These are phyloP conservation scores for Raphicerus campestris DNA, from an alignment of 2,113 vertebrate species.

Conservation along the genomic window DNA sequence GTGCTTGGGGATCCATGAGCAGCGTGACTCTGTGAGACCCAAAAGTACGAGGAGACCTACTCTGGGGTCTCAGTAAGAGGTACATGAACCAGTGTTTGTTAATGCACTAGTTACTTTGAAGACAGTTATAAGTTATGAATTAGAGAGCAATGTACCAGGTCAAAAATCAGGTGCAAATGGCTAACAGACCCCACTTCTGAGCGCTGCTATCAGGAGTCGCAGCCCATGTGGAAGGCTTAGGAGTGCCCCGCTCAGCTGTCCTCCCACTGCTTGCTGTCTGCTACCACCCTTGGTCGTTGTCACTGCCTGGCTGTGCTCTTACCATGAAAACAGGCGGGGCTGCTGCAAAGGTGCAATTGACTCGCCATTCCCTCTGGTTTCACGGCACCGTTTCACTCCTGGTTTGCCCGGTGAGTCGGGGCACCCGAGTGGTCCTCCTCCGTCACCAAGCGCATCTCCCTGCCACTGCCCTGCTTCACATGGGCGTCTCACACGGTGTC, in stretches of 20 bases:
- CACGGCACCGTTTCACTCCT: not conserved
- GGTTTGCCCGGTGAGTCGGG: not conserved
- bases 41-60: not conserved
- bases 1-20: not conserved
- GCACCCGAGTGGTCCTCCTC: not conserved
- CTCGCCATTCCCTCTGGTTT: not conserved
- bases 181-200: not conserved
- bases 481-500: not conserved
- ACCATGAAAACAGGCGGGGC: not conserved
- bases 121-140: not conserved
- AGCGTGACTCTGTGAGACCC: not conserved
- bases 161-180: not conserved
- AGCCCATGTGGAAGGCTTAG: rapidly evolving
- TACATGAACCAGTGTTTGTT: not conserved
- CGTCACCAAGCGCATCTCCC: rapidly evolving
- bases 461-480: rapidly evolving
- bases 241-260: rapidly evolving
- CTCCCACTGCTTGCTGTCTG: too few relatives aligned
- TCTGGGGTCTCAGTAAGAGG: not conserved
- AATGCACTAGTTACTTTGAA: rapidly evolving
- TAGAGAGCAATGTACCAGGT: not conserved
- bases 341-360: not conserved
- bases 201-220: not conserved
- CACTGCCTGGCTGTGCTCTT: not conserved
- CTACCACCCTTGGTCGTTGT: rapidly evolving